Evolutionary conservation across 2,797 vertebrate genomes (phyloP).

Genomic region (Coccyzus lansbergi): DNA sequence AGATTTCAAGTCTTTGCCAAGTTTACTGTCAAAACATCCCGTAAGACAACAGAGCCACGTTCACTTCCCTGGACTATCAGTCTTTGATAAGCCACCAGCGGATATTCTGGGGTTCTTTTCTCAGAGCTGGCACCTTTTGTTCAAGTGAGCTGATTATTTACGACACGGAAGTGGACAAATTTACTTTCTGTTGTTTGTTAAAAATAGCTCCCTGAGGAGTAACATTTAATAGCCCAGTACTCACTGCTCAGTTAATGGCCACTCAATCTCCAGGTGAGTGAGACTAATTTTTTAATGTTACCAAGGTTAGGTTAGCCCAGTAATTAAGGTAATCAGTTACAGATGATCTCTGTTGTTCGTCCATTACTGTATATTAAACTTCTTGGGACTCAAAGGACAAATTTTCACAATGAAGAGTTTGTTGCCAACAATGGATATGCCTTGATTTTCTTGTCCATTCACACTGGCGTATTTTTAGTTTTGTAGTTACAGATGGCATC

Average conservation of each 20-base stretch:
- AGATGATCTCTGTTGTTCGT: constrained; percentile 29
- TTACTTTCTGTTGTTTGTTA: not conserved
- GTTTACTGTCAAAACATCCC: not conserved
- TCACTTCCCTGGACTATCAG: not conserved
- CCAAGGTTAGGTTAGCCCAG: constrained; percentile 21
- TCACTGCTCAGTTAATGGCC: constrained; percentile 9
- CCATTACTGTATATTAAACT: constrained; percentile 32
- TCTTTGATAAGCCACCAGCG: not conserved
- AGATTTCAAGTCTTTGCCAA: not conserved
- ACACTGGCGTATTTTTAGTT: constrained; percentile 31
- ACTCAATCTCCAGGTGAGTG: not conserved
- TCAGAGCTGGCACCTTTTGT: not conserved
- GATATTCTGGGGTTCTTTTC: not conserved
- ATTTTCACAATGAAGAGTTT: constrained; percentile 50
- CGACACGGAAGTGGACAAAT: not conserved
- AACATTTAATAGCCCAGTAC: constrained; percentile 4
- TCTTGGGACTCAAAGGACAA: not conserved
- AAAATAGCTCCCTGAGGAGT: constrained; percentile 28
- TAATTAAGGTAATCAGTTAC: constrained; percentile 39
- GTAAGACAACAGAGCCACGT: not conserved
- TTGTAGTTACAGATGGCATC: constrained; percentile 53
- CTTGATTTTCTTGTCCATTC: constrained; percentile 47
- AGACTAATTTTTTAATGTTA: constrained; percentile 35
- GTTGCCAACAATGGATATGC: constrained; percentile 19
- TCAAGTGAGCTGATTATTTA: not conserved